These are phyloP conservation scores for Sialia sialis DNA, from an alignment of 2,113 vertebrate species.

Conservation along the genomic window DNA sequence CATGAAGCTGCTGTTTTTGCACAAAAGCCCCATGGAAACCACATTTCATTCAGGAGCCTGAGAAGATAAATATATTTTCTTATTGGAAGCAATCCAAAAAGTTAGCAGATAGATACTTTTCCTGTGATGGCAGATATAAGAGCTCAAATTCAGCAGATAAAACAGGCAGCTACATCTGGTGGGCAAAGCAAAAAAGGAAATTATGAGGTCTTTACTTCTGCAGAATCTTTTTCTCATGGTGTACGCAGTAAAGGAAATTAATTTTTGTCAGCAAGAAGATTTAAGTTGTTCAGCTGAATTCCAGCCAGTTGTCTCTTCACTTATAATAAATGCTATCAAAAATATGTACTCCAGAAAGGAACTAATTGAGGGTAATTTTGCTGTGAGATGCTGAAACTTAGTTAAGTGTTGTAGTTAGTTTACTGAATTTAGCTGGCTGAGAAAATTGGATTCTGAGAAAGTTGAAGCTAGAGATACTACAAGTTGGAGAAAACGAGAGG, in stretches of 20 bases:
- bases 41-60: background rate
- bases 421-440: background rate
- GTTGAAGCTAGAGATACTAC: background rate
- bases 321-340: background rate
- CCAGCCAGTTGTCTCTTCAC: background rate
- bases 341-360: background rate
- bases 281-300: slow-evolving; percentile 3
- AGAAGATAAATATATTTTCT: slow-evolving; percentile 13
- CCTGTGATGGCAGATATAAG: background rate
- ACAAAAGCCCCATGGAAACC: background rate
- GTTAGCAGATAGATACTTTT: background rate
- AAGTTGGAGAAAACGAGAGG: background rate
- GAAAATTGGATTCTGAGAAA: background rate
- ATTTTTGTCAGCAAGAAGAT: slow-evolving; percentile 11
- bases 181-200: background rate
- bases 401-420: background rate
- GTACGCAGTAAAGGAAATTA: background rate
- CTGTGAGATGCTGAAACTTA: background rate
- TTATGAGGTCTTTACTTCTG: background rate
- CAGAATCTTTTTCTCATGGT: background rate
- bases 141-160: slow-evolving; percentile 5
- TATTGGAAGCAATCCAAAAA: background rate
- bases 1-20: background rate
- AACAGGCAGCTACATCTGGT: slow-evolving; percentile 14
- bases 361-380: slow-evolving; percentile 32